A percentile compares a stretch with the other conserved stretches of the same genome.
Evolutionary conservation across 2,888 invertebrate genomes (phyloP).

Genomic region (Harpalus rubripes): DNA sequence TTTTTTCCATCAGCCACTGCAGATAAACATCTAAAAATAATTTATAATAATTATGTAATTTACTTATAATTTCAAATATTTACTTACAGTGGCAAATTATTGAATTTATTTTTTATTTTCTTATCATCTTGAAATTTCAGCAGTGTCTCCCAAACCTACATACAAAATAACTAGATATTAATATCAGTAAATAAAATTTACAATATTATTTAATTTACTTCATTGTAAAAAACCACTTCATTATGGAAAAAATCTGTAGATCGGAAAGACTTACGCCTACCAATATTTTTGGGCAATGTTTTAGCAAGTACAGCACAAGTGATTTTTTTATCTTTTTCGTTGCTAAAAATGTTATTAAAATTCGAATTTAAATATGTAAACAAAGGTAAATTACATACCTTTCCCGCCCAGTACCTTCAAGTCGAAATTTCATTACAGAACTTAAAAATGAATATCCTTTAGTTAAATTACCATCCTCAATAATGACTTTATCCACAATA

Average conservation of each 20-base stretch:
- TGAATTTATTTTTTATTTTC: conserved; percentile 70
- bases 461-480: conserved; percentile 75
- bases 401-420: conserved; percentile 77
- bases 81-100: conserved; percentile 72
- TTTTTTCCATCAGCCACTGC: conserved; percentile 75
- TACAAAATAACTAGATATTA: background rate
- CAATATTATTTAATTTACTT: conserved; percentile 70
- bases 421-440: conserved; percentile 81
- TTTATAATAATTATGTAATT: background rate
- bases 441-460: conserved; percentile 87
- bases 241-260: conserved; percentile 85
- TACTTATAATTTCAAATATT: background rate
- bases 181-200: background rate
- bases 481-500: conserved; percentile 77
- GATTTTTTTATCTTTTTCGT: conserved; percentile 66
- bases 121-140: conserved; percentile 75
- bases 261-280: conserved; percentile 82
- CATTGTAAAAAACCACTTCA: conserved; percentile 84
- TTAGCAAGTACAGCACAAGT: conserved; percentile 82
- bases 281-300: conserved; percentile 82
- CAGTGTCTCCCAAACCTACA: conserved; percentile 77
- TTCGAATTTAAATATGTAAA: conserved; percentile 2
- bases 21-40: conserved; percentile 73
- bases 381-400: conserved; percentile 7
- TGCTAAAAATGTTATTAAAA: conserved; percentile 39